Percentiles rank a stretch among this genome's conserved stretches.
Evolutionary conservation across 2,888 invertebrate genomes (phyloP).

Genomic region (Spodoptera littoralis): DNA sequence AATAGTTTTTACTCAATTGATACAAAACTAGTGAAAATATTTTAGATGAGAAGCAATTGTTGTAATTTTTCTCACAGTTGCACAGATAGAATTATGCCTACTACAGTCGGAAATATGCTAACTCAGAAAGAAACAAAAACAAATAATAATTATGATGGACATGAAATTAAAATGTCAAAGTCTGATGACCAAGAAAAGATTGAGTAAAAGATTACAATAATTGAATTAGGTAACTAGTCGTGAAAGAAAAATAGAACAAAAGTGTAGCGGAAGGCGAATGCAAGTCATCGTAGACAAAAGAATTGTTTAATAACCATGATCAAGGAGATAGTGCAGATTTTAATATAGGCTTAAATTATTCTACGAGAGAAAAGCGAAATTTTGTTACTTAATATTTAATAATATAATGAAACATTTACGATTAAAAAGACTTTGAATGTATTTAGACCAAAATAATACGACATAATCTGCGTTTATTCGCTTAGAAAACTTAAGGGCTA

Average conservation of each 20-base stretch:
- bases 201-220: conserved; percentile 31
- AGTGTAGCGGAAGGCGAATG: conserved; percentile 61
- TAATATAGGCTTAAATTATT: conserved; percentile 42
- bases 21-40: neutral
- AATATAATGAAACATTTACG: too few species aligned
- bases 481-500: too few species aligned
- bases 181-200: conserved; percentile 8
- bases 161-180: conserved; percentile 3
- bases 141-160: neutral
- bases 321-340: conserved; percentile 60
- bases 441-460: too few species aligned
- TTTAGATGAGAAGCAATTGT: neutral
- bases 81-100: too few species aligned
- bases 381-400: neutral
- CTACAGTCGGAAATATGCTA: too few species aligned
- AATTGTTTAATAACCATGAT: conserved; percentile 68
- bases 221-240: conserved; percentile 50
- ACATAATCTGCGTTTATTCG: too few species aligned
- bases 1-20: conserved; percentile 5
- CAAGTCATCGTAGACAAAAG: conserved; percentile 78
- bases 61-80: neutral
- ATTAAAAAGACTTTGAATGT: too few species aligned
- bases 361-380: conserved; percentile 39
- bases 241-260: conserved; percentile 59
- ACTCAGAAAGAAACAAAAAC: too few species aligned